Percentiles rank a stretch among this genome's conserved stretches.
Evolutionary conservation across 2,113 vertebrate genomes (phyloP).

Genomic region (Bubo scandiacus): DNA sequence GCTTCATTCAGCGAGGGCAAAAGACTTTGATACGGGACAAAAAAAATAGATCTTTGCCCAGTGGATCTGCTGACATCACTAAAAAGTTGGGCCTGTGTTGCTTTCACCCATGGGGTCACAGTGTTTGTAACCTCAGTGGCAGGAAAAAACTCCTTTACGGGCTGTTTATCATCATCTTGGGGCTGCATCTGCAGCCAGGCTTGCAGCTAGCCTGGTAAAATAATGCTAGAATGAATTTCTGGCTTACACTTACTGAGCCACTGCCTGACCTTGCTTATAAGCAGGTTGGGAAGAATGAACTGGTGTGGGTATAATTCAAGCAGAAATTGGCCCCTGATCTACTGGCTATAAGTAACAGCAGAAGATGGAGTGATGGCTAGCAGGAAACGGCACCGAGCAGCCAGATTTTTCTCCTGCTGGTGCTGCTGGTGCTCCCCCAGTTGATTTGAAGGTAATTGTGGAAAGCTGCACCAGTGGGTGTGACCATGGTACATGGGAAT

Average conservation of each 20-base stretch:
- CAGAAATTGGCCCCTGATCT: background rate
- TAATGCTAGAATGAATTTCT: background rate
- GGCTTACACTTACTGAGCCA: background rate
- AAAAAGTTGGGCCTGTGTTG: background rate
- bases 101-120: background rate
- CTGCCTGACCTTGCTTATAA: background rate
- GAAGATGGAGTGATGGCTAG: background rate
- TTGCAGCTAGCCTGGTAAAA: background rate
- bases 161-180: background rate
- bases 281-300: background rate
- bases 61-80: background rate
- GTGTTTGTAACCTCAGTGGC: background rate
- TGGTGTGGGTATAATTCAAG: background rate
- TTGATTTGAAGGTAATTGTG: background rate
- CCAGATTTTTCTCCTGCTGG: background rate
- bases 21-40: background rate
- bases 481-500: background rate
- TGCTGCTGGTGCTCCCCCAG: background rate
- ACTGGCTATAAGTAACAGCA: background rate
- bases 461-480: background rate
- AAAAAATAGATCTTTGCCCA: background rate
- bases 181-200: background rate
- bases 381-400: background rate
- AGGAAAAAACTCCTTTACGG: background rate
- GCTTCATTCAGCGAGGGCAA: background rate